Base-by-base conservation (phyloP, 2,888 invertebrate species). In the Leptura quadrifasciata region DNA sequence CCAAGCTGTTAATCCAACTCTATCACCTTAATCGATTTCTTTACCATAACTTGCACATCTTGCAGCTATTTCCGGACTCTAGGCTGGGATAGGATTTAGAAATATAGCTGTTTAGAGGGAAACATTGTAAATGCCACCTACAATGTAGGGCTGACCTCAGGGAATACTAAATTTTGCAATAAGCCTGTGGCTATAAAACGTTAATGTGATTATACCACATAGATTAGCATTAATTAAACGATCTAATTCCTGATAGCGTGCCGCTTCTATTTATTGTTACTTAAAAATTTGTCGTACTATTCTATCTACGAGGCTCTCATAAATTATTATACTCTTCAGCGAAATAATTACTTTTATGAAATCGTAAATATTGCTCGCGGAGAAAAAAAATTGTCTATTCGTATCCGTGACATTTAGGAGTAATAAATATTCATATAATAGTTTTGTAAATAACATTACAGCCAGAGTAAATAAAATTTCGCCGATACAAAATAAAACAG, bases 1-100 rank as follows among this genome's bases (percentile, higher is more conserved):
- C 5, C 47, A 47, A 12, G 47, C 47, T 47, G 47, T 47, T 47
- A 47, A 47, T 47, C 47, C 47, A 3, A 0, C 47, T 47, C n/a
- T 47, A 47, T 15, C 47, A 47, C 47, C 47, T 47, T 47, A 47
- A 47, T 47, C 47, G 47, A 47, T 47, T 47, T 47, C 47, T 47
- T 47, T 47, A 47, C 47, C 47, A 47, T 47, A 47, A 47, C 47
- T 47, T 47, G 47, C 47, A 47, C 47, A 47, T 47, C 47, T 47
- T 47, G 47, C 47, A 47, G 47, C 47, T 47, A 47, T 47, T 47
- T 47, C 47, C 47, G n/a, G 47, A 47, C n/a, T 47, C 15, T n/a
- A 47, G 0, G n/a, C 47, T 12, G 5, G n/a, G 4, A 47, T 47
- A n/a, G 47, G 47, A 47, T 47, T 47, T 47, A 47, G 47, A 47